Evolutionary conservation across 2,113 vertebrate genomes (phyloP), one percentile per base, ranked within the genome.

Genomic region (Macquaria australasica): DNA sequence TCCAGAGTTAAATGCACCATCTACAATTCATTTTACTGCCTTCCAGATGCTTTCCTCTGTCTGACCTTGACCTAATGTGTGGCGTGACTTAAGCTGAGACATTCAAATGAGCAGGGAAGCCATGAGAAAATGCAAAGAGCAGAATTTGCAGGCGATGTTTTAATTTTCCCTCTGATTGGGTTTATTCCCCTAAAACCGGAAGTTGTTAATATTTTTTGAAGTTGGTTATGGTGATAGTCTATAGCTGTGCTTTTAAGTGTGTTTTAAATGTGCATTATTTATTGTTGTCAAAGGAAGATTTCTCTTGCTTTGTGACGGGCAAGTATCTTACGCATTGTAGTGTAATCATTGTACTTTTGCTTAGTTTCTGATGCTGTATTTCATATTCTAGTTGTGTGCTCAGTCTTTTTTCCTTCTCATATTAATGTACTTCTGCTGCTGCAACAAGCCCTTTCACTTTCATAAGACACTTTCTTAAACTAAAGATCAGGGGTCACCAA

Each of bases 21-120:
- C 2, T 43, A 4, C 15, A 63, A 18, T 76, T 28, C 37, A 43
- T 34, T 18, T 76, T 8, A 50, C n/a, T 41, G 21, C 14, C 53
- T 37, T 58, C 15, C 23, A 58, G 16, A 43, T 2, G 28, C 4
- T 25, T 71, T 16, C 18, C 41, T 45, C n/a, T 48, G 48, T 8
- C 39, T 11, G 45, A 43, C 12, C 8, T 41, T 74, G 62, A 21
- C 14, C 5, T 16, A 3, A 45, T 21, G 4, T 20, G 23, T 64
- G 37, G 1, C 7, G 0, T 8, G 15, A 43, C 71, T 76, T 67
- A 31, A 76, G 55, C 23, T 50, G 6, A 59, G 63, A 77, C 41
- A 85, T 86, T 77, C 51, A 81, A 86, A 86, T 84, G 6, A 73
- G 66, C 14, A 63, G 60, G 43, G 45, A 85, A 76, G 62, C 18